phyloP scores from a whole-genome alignment of 2,888 invertebrate species.

The Amphimallon solstitiale region DNA sequence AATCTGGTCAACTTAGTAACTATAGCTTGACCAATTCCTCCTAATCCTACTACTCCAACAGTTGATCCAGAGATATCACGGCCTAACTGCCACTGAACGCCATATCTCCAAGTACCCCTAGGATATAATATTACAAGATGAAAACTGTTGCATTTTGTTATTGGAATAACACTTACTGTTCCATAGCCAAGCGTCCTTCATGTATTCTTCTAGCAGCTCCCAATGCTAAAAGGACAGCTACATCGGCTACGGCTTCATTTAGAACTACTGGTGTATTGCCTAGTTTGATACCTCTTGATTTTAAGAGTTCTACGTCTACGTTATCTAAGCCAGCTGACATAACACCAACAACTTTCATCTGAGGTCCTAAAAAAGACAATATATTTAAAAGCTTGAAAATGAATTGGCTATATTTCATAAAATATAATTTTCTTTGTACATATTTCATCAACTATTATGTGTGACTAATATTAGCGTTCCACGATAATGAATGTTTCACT shows the following conservation, averaged over 20 bases:
- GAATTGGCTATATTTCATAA: not conserved
- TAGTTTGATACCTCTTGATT: slow-evolving; percentile 76
- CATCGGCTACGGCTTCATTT: slow-evolving; percentile 82
- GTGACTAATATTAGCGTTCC: too few species aligned
- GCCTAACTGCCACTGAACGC: slow-evolving; percentile 82
- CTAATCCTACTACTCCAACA: slow-evolving; percentile 86
- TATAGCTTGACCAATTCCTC: slow-evolving; percentile 80
- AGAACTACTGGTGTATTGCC: slow-evolving; percentile 84
- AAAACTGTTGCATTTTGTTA: not conserved
- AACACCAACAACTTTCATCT: slow-evolving; percentile 79
- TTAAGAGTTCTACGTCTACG: slow-evolving; percentile 78
- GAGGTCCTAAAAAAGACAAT: slow-evolving; percentile 68
- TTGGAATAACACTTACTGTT: slow-evolving; percentile 63
- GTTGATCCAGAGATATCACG: slow-evolving; percentile 80
- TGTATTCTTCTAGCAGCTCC: slow-evolving; percentile 79
- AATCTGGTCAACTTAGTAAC: slow-evolving; percentile 79
- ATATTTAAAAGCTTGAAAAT: not conserved
- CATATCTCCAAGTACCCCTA: slow-evolving; percentile 56
- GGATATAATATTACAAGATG: slow-evolving; percentile 14
- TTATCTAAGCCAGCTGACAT: slow-evolving; percentile 91
- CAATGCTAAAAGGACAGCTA: slow-evolving; percentile 80
- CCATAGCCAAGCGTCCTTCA: slow-evolving; percentile 76
- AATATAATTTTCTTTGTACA: too few species aligned
- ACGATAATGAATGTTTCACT: too few species aligned
- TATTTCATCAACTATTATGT: too few species aligned